These are phyloP conservation scores for Channa argus DNA, from an alignment of 2,113 vertebrate species.

Conservation along the genomic window DNA sequence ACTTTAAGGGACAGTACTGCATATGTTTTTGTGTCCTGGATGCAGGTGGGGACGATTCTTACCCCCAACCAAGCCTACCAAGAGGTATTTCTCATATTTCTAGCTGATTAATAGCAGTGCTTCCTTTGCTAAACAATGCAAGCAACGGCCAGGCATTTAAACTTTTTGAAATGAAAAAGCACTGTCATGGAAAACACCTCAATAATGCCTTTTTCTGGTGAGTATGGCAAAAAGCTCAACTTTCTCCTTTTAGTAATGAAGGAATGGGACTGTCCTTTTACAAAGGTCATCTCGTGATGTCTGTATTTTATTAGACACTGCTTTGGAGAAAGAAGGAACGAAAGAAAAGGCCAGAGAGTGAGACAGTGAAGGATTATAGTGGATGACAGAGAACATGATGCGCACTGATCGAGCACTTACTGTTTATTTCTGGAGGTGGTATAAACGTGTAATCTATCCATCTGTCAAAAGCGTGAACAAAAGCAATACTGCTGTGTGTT, in stretches of 20 bases:
- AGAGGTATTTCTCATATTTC: too few species aligned
- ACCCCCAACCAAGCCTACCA: too few species aligned
- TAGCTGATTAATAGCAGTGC: too few species aligned
- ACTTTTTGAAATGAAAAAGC: too few species aligned
- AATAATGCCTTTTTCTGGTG: background rate
- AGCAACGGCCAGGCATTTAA: too few species aligned
- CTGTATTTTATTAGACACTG: background rate
- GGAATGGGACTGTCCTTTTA: conserved; percentile 10
- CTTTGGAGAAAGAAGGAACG: background rate
- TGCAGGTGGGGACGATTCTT: background rate
- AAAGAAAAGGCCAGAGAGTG: background rate
- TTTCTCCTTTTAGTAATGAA: conserved; percentile 30
- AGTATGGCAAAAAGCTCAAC: conserved; percentile 7
- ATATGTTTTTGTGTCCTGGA: background rate
- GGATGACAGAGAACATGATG: background rate
- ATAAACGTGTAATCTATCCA: background rate
- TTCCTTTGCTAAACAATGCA: too few species aligned
- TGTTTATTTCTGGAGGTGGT: background rate
- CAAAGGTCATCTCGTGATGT: conserved; percentile 26
- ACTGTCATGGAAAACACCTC: too few species aligned
- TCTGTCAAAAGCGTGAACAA: background rate
- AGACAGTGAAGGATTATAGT: background rate
- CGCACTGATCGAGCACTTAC: background rate
- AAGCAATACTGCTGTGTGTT: background rate
- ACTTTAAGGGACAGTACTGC: background rate